Evolutionary conservation across 37 sponge, comb jelly and placozoan species (phyloP), one percentile per base, ranked within the genome.

Genomic region (Beroe forskalii): DNA sequence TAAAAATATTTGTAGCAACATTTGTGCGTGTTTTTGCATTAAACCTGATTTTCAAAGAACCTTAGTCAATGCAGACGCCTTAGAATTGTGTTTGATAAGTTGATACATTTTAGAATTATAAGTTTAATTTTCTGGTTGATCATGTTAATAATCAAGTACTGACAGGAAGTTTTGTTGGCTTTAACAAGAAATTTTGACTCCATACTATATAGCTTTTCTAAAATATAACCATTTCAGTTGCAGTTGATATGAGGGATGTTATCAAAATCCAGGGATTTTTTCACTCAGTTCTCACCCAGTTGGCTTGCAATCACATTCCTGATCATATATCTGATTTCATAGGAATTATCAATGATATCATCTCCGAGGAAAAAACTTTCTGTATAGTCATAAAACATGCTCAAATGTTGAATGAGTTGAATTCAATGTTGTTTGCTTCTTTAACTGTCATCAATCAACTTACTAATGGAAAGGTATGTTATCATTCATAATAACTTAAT

Each of bases 181-280:
- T n/a, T 22, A 4, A n/a, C 25, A n/a, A 64, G 14, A 4, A 30
- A 64, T 64, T 64, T n/a, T n/a, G n/a, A n/a, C n/a, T n/a, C n/a
- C n/a, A n/a, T n/a, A n/a, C n/a, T n/a, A n/a, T n/a, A n/a, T n/a
- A n/a, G n/a, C n/a, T n/a, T n/a, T n/a, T n/a, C n/a, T n/a, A n/a
- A n/a, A n/a, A n/a, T n/a, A n/a, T n/a, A n/a, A n/a, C n/a, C n/a
- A 27, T 69, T 69, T 69, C 39, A 69, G 72, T 69, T 27, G 28
- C 35, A 25, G 86, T 80, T 12, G 86, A 80, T 37, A 80, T 80
- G 86, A 41, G 86, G 27, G 86, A 44, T 24, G 20, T 80, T 42
- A 32, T 43, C 17, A 80, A 80, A 80, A 27, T 44, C 27, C 44
- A 41, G 30, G 86, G 86, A n/a, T 43, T 80, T 25, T 80, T 23